A percentile compares a stretch with the other conserved stretches of the same genome.
These are phyloP conservation scores for Ptychodera flava DNA, from an alignment of 35 echinoderm and acorn worm species.

Conservation along the genomic window DNA sequence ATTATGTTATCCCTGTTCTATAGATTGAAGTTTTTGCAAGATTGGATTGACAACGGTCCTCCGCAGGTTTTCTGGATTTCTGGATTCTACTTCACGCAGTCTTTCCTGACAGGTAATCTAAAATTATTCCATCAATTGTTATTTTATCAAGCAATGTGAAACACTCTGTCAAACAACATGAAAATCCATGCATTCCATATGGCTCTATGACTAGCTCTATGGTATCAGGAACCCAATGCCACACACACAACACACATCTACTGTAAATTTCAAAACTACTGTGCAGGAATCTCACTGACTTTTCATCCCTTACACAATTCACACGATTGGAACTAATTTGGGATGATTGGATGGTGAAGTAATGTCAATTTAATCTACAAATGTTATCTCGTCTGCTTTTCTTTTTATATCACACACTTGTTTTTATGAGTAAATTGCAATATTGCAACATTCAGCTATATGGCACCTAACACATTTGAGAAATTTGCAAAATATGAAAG, in stretches of 20 bases:
- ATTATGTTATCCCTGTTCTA: too few relatives aligned
- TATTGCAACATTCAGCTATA: too few relatives aligned
- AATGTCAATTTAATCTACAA: too few relatives aligned
- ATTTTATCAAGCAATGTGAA: not conserved
- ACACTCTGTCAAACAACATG: not conserved
- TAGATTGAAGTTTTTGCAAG: conserved; percentile 90
- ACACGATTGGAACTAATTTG: too few relatives aligned
- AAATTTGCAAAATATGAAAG: too few relatives aligned
- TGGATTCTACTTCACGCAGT: conserved; percentile 97
- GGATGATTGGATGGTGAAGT: too few relatives aligned
- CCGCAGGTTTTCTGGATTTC: conserved; percentile 89
- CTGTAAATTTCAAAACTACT: not conserved
- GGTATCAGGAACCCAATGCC: not conserved
- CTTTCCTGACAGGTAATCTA: conserved; percentile 86
- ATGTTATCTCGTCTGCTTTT: too few relatives aligned
- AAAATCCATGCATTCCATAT: not conserved
- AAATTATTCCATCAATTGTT: not conserved
- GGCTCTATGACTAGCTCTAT: not conserved
- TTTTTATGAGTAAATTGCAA: too few relatives aligned
- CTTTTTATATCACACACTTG: too few relatives aligned
- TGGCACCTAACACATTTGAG: too few relatives aligned
- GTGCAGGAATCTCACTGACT: not conserved
- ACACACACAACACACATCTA: not conserved
- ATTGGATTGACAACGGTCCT: conserved; percentile 87
- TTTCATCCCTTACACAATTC: too few relatives aligned